Evolutionary conservation across 2,113 vertebrate species (phyloP), one percentile per base, ranked within the genome.

Genomic region (Crotalus viridis): DNA sequence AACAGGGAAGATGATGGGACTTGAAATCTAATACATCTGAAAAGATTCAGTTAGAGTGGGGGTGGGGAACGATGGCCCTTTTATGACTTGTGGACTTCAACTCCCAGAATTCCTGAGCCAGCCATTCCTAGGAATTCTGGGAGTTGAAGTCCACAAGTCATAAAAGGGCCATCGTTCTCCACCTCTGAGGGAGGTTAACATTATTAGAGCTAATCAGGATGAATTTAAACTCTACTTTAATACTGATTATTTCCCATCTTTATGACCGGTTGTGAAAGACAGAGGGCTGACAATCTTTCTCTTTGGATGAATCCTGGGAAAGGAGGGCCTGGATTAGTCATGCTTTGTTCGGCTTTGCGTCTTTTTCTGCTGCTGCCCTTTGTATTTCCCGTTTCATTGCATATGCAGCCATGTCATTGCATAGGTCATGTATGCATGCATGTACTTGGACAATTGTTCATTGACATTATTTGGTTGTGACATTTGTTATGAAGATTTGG

Each of bases 241-340:
- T 17, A 19, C 33, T 81, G 33, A 43, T 43, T 21, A 43, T 21
- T 81, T 81, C 33, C 17, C 33, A 81, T 19, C 17, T 21, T 39
- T 21, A 43, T 43, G 17, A 81, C 69, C 15, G 17, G 69, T 2
- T 39, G 15, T 19, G 33, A n/a, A 94, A 94, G 94, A 26, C 55
- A 92, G 92, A 95, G 93, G 33, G 93, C 92, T 88, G 89, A 61
- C 95, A 94, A 93, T 91, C 93, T 91, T 95, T 85, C 87, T 55
- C 8, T 91, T 94, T 94, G 91, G 61, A 74, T 85, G n/a, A 46
- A 17, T 81, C n/a, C 51, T 26, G 39, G 10, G 54, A 26, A 85
- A 48, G 39, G 91, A 91, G 93, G 95, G 61, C 92, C 92, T 55
- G 56, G 64, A 91, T 92, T 95, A 85, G 92, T 21, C 52, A 89